Evolutionary conservation across 1,140 invertebrate species (phyloP), one percentile per base, ranked within the genome.

Genomic region (Trichonephila clavata): DNA sequence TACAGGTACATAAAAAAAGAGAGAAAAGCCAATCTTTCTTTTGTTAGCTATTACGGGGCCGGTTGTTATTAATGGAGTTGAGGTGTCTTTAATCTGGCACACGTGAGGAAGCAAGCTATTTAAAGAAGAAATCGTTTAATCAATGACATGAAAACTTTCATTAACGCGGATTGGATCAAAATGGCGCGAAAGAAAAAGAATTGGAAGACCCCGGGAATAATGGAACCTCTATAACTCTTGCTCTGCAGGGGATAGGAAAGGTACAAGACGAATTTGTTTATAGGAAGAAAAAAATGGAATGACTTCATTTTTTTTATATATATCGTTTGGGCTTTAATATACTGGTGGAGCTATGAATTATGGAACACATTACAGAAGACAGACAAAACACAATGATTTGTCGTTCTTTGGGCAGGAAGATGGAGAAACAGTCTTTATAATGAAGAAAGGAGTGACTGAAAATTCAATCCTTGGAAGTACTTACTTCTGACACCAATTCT

Each of bases 91-190:
- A 57, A 84, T 84, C 81, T 43, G 50, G 81, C 81, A 21, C 81
- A 21, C 27, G 68, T 71, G 68, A 27, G 68, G 68, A 32, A 71
- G 68, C 27, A n/a, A 84, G 81, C 21, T 84, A 18, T 84, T 84
- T 84, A 57, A 59, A n/a, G 21, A 84, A 27, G 39, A 59, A 59
- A 84, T n/a, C 81, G 81, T 57, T 84, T 84, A 84, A 84, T 84
- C 81, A 84, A 84, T 84, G 81, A 50, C 81, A 84, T 21, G 7
- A 24, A 84, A 84, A 84, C 43, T 84, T 84, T 84, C 81, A 84
- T 84, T 84, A 84, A 84, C 81, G 43, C 43, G 81, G 81, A 59
- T 83, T 83, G 39, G 39, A 24, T 50, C 39, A n/a, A 84, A 84
- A 84, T n/a, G 20, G 13, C 3, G 13, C 5, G 50, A 59, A 84